phyloP scores from a whole-genome alignment of 2,113 vertebrate genomes.

The Nerophis lumbriciformis region DNA sequence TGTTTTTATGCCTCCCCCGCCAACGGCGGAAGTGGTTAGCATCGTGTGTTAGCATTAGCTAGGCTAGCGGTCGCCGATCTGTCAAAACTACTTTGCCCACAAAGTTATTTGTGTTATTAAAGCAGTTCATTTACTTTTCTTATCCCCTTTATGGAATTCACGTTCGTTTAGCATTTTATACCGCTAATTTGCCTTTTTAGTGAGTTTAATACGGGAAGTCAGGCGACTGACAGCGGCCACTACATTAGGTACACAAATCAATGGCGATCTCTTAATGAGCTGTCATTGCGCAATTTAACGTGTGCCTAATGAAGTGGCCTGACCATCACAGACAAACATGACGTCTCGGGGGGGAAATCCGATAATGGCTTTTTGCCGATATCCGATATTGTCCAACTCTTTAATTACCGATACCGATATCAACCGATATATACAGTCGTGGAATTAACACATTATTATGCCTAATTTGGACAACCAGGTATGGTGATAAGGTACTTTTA shows the following conservation, averaged over 20 bases:
- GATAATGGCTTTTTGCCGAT: too few relatives aligned
- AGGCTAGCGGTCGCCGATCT: conserved; percentile 3
- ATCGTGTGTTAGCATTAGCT: neutral
- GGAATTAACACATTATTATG: too few relatives aligned
- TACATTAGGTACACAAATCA: neutral
- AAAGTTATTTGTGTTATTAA: conserved; percentile 1
- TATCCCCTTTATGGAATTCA: neutral
- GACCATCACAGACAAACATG: too few relatives aligned
- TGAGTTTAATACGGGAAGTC: neutral
- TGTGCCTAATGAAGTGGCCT: too few relatives aligned
- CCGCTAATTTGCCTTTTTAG: conserved; percentile 16
- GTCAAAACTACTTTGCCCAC: conserved; percentile 26
- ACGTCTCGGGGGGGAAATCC: too few relatives aligned
- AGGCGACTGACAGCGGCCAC: conserved; percentile 3
- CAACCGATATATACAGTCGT: too few relatives aligned
- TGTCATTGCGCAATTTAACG: too few relatives aligned
- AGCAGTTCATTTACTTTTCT: neutral
- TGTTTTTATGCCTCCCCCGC: neutral
- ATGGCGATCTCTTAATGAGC: too few relatives aligned
- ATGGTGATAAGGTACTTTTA: too few relatives aligned
- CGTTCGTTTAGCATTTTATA: neutral
- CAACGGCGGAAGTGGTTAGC: conserved; percentile 26
- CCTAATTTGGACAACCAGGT: too few relatives aligned
- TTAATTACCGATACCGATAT: too few relatives aligned
- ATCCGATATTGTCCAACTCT: too few relatives aligned